phyloP scores from a whole-genome alignment of 2,888 invertebrate species.

The Lithophane ornitopus region DNA sequence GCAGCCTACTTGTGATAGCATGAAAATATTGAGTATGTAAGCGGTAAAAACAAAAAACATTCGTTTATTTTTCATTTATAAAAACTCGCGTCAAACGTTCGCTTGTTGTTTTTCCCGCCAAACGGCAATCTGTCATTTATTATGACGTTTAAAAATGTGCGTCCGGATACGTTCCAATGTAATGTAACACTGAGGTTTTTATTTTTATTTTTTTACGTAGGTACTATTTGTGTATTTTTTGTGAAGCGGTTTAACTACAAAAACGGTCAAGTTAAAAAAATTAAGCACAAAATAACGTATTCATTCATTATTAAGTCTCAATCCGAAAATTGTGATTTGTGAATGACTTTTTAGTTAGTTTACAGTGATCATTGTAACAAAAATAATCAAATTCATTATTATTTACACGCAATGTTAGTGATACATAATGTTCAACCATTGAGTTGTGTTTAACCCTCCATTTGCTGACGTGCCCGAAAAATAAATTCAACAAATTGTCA shows the following conservation, averaged over 20 bases:
- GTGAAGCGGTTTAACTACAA: neutral
- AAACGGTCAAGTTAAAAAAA: too few species aligned
- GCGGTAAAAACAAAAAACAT: neutral
- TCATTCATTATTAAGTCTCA: neutral
- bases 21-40: slow-evolving; percentile 6
- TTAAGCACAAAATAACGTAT: neutral
- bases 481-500: neutral
- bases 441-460: too few species aligned
- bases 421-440: neutral
- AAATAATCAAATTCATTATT: neutral
- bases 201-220: slow-evolving; percentile 14
- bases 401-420: neutral
- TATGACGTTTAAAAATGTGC: slow-evolving; percentile 66
- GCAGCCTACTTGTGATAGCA: neutral
- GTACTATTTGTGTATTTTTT: slow-evolving; percentile 8
- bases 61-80: slow-evolving; percentile 38
- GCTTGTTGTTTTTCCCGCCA: slow-evolving; percentile 47
- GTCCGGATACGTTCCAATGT: slow-evolving; percentile 57
- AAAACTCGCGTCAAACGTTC: slow-evolving; percentile 38
- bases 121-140: slow-evolving; percentile 66
- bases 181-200: slow-evolving; percentile 43
- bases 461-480: neutral
- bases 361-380: neutral
- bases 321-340: neutral
- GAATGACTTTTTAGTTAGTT: neutral